Evolutionary conservation across 2,113 vertebrate species (phyloP), one percentile per base, ranked within the genome.

Genomic region (Probosciger aterrimus): DNA sequence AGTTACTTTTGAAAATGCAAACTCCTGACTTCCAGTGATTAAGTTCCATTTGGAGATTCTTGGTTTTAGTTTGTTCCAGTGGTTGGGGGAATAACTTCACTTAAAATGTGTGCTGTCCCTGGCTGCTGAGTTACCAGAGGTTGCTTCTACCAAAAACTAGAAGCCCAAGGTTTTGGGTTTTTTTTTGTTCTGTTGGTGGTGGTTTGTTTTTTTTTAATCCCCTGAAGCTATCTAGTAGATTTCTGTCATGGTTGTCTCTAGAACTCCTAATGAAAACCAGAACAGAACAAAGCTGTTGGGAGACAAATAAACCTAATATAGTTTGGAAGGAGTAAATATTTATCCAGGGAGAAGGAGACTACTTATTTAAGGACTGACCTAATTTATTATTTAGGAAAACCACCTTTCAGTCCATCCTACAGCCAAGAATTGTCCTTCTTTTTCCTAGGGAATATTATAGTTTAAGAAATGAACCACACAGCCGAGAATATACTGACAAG

Each of bases 301-400:
- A 95, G 90, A 93, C 74, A 68, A 44, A 59, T 84, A 93, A 93
- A 53, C 69, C 57, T 78, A 90, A 73, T 96, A 86, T 95, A 92
- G 87, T 82, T 89, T 94, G 76, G n/a, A 85, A 92, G 83, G 43
- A 91, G 75, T 92, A 95, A 94, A 96, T 96, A 95, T 96, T 95
- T 97, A 85, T 84, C 57, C 37, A 88, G 50, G 79, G 88, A 94
- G 64, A 83, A 90, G 70, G 57, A 74, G 73, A 88, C 92, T 30
- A 80, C 74, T 96, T 96, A 90, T 95, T 97, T 96, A 93, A 95
- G 85, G 82, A 75, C 68, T 95, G 84, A 81, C 52, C 55, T 95
- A 93, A 82, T 96, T 95, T 94, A 93, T 96, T 96, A 91, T 84
- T 94, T 95, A 93, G 92, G 82, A 95, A 96, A 95, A 93, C 73